Conservation (phyloP, 2,113 vertebrate genomes). For the Hippocampus zosterae region DNA sequence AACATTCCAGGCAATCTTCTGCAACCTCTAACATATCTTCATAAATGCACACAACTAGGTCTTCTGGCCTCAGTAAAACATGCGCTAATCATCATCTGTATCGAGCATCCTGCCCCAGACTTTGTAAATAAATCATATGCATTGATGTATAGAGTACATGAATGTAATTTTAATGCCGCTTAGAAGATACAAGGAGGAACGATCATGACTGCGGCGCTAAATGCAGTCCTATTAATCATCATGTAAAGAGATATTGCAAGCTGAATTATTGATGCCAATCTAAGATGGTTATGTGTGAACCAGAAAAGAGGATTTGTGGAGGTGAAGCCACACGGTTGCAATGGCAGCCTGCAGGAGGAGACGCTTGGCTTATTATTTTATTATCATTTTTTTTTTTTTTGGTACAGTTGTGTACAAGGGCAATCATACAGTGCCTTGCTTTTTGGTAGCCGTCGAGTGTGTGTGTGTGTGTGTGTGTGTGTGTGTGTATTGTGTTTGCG, state of each 20-base stretch:
- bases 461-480: conserved; percentile 23
- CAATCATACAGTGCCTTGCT: neutral
- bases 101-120: conserved; percentile 23
- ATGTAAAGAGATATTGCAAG: conserved; percentile 51
- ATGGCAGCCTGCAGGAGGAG: conserved; percentile 4
- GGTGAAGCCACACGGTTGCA: neutral
- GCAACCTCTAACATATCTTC: conserved; percentile 6
- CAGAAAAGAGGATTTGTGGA: conserved; percentile 16
- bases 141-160: conserved; percentile 31
- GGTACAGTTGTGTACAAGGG: neutral
- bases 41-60: conserved; percentile 1
- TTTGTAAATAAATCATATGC: conserved; percentile 50
- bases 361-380: conserved; percentile 2
- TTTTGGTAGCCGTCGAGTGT: conserved; percentile 6
- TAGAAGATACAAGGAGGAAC: conserved; percentile 27
- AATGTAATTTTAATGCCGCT: conserved; percentile 58
- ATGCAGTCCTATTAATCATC: conserved; percentile 50
- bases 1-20: conserved; percentile 2
- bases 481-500: conserved; percentile 28
- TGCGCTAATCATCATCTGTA: conserved; percentile 20
- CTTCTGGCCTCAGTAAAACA: conserved; percentile 20
- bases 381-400: neutral
- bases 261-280: conserved; percentile 55
- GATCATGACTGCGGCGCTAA: conserved; percentile 29
- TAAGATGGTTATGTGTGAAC: conserved; percentile 39